Percentiles rank a stretch among this genome's conserved stretches.
These are phyloP conservation scores for Charanyca ferruginea DNA, from an alignment of 2,888 invertebrate species.

Conservation along the genomic window DNA sequence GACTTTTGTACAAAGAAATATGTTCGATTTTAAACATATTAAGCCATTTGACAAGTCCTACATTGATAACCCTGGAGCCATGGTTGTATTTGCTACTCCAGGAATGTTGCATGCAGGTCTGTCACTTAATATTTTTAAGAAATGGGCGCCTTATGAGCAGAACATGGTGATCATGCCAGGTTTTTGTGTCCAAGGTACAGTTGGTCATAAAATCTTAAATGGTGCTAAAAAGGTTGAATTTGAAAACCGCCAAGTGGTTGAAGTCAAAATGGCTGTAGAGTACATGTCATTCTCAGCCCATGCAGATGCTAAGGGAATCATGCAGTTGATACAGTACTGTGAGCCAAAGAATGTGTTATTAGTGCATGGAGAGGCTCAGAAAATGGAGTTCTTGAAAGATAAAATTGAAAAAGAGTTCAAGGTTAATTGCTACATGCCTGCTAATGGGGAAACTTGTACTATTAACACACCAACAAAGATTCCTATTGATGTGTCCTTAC, in stretches of 20 bases:
- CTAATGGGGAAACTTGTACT: conserved; percentile 98
- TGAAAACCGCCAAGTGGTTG: conserved; percentile 98
- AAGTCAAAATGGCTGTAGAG: conserved; percentile 98
- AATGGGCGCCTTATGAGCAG: conserved; percentile 99
- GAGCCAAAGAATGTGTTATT: conserved; percentile 99
- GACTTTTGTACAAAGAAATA: conserved; percentile 99
- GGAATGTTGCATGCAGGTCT: conserved; percentile 99
- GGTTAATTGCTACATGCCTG: conserved; percentile 98
- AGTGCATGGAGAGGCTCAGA: conserved; percentile 99
- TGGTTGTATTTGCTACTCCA: conserved; percentile 99
- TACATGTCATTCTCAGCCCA: conserved; percentile 99
- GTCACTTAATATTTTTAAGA: conserved; percentile 99
- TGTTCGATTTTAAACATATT: conserved; percentile 99
- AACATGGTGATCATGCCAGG: conserved; percentile 99
- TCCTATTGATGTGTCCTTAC: conserved; percentile 96
- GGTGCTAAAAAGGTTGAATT: conserved; percentile 98
- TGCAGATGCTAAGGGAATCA: conserved; percentile 99
- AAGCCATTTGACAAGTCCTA: conserved; percentile 98
- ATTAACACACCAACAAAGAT: conserved; percentile 97
- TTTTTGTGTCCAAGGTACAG: conserved; percentile 99
- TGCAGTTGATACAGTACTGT: conserved; percentile 99
- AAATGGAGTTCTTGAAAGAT: conserved; percentile 99
- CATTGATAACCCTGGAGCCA: conserved; percentile 98
- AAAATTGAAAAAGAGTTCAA: conserved; percentile 98
- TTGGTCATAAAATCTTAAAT: conserved; percentile 98